These are phyloP conservation scores for Simalia tracyae DNA, from an alignment of 2,797 vertebrate species.

Conservation along the genomic window DNA sequence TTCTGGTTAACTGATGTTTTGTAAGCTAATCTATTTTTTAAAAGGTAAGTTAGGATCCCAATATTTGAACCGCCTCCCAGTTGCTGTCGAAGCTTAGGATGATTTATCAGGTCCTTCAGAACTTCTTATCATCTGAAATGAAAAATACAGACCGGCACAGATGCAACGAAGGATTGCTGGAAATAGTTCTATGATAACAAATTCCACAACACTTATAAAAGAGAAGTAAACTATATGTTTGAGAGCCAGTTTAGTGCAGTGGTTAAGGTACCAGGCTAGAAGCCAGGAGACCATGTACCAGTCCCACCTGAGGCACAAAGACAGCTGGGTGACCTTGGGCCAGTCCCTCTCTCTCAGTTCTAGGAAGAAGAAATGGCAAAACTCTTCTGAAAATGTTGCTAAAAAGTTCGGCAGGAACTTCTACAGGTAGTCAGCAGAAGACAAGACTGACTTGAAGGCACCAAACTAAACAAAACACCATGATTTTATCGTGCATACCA, in stretches of 20 bases:
- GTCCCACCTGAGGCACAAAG: neutral
- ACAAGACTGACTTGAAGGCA: too few relatives aligned
- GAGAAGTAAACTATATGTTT: neutral
- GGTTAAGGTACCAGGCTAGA: neutral
- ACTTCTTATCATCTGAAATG: neutral
- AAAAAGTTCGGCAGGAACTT: neutral
- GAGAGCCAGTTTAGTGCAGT: neutral
- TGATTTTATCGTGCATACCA: too few relatives aligned
- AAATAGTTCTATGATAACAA: neutral
- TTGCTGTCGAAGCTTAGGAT: constrained; percentile 14
- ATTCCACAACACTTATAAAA: neutral
- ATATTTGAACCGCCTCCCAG: constrained; percentile 12
- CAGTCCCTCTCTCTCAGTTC: neutral
- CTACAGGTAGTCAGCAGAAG: too few relatives aligned
- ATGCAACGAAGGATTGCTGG: neutral
- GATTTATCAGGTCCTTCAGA: constrained; percentile 16
- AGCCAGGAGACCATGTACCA: neutral
- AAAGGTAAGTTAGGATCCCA: neutral
- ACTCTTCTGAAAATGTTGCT: neutral
- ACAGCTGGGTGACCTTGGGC: neutral
- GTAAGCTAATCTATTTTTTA: constrained; percentile 25
- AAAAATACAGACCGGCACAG: neutral
- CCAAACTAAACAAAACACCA: too few relatives aligned
- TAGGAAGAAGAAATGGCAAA: neutral
- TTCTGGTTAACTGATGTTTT: neutral